Base-by-base conservation (phyloP, 2,888 invertebrate genomes). In the Anarsia innoxiella region DNA sequence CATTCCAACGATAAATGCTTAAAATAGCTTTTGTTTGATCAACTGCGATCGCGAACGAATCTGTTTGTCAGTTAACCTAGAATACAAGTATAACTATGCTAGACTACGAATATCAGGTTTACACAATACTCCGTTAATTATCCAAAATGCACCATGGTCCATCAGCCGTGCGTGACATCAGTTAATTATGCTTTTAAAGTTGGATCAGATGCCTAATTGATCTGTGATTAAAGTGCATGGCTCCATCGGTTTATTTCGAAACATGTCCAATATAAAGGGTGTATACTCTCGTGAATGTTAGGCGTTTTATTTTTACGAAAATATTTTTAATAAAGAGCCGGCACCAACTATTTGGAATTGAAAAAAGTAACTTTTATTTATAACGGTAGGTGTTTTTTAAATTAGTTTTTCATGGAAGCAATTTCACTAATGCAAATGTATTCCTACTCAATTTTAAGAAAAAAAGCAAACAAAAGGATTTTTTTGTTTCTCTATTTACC, bases 151-250 rank as follows among this genome's bases (percentile, higher is more conserved):
- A 56, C 39, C 43, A 66, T 51, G 61, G 60, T 60, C 45, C 48
- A 46, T 51, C 44, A 41, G 39, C 54, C 44, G n/a, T n/a, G n/a
- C n/a, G 56, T 60, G 55, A 59, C 54, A 49, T 47, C 52, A 47
- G 61, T 53, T 71, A 66, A 66, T 67, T 66, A 64, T 50, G 66
- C 70, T 66, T 70, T 74, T 68, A 67, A 69, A 62, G 46, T 59
- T 62, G 52, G 49, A 59, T 64, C 56, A 54, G 56, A 52, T 55
- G 51, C 51, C 45, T 55, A 66, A 68, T 71, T 66, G 59, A 59
- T 54, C 53, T 53, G 46, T 60, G 53, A 61, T 66, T 66, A 60
- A 64, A 63, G 60, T 52, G 46, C 49, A 49, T 41, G 47, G 54
- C 50, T 50, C 54, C 46, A 43, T 45, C 40, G 12, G n/a, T 13